Base-by-base conservation (phyloP, 64 coral and sea anemone species). In the Anthopleura sola region DNA sequence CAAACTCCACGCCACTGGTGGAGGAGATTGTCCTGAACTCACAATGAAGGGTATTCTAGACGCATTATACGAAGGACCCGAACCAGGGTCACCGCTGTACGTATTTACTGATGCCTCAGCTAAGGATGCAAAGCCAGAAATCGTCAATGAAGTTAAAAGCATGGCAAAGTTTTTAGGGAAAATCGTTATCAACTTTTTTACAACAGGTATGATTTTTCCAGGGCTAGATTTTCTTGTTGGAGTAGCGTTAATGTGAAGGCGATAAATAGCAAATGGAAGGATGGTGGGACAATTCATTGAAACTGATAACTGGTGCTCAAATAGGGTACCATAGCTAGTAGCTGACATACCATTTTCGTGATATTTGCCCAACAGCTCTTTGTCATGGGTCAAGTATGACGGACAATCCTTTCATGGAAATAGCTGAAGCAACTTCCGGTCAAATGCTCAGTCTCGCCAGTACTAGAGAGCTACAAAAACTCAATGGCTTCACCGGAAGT, bases 61-160 rank as follows among this genome's bases (percentile, higher is more conserved):
- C 13, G 93, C 93, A 6, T 33, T 95, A 3, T 46, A 91, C 5
- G 51, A 60, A 14, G 60, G 78, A 14, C 94, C 93, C 23, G 55
- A 82, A 0, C 28, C 4, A 1, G 90, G 82, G 1, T 97, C 94
- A 15, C 94, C 94, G 7, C 39, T 97, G 75, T 97, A 97, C 49
- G 94, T 97, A 14, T 97, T 97, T 28, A 97, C 94, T 19, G 94
- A 97, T 80, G 94, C 94, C 20, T 46, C 75, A 13, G 50, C 90
- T 0, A 97, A 97, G 53, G 94, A 95, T 39, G 88, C 56, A 12
- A 83, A 78, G 0, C 34, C 33, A 20, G 56, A 58, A n/a, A 86
- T 84, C 36, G 77, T 86, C 17, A 37, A 83, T 1, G 50, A 81
- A 8, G 82, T 82, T 15, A 79, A 89, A 64, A 14, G 0, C 1